These are phyloP conservation scores for Strix aluco DNA, from an alignment of 2,113 vertebrate genomes.

Conservation along the genomic window DNA sequence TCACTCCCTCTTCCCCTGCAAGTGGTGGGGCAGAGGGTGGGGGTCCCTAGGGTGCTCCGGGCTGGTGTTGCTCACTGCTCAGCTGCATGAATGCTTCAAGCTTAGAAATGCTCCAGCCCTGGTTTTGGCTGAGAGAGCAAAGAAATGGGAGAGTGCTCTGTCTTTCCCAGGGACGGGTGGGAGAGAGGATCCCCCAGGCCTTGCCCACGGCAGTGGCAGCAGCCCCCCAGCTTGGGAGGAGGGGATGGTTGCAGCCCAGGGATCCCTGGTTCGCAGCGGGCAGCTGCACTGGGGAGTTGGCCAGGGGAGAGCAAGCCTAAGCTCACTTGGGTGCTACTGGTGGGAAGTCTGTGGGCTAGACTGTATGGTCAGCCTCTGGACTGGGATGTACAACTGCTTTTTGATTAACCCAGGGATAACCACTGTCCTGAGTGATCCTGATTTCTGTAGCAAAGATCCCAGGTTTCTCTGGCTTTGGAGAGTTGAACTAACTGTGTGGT, in stretches of 20 bases:
- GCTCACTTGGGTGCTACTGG: not conserved
- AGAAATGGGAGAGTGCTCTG: not conserved
- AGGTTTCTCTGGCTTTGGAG: not conserved
- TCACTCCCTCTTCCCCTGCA: not conserved
- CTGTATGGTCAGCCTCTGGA: not conserved
- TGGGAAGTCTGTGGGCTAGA: not conserved
- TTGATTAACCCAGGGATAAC: not conserved
- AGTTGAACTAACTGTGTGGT: not conserved
- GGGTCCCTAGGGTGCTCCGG: not conserved
- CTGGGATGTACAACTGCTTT: not conserved
- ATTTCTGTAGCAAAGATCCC: not conserved
- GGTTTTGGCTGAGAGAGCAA: not conserved
- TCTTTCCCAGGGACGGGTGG: not conserved
- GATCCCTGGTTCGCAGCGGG: too few species aligned
- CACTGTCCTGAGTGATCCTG: not conserved
- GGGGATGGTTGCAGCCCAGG: not conserved
- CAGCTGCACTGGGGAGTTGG: fast-evolving
- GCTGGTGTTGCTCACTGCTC: fast-evolving
- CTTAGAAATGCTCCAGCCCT: not conserved
- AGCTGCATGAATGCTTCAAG: not conserved
- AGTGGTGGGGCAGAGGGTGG: not conserved
- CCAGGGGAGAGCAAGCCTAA: fast-evolving
- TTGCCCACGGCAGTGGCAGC: not conserved
- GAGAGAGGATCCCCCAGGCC: not conserved
- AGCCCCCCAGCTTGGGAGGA: not conserved